Conservation (phyloP, 2,113 vertebrate genomes). For the Anguilla japonica region DNA sequence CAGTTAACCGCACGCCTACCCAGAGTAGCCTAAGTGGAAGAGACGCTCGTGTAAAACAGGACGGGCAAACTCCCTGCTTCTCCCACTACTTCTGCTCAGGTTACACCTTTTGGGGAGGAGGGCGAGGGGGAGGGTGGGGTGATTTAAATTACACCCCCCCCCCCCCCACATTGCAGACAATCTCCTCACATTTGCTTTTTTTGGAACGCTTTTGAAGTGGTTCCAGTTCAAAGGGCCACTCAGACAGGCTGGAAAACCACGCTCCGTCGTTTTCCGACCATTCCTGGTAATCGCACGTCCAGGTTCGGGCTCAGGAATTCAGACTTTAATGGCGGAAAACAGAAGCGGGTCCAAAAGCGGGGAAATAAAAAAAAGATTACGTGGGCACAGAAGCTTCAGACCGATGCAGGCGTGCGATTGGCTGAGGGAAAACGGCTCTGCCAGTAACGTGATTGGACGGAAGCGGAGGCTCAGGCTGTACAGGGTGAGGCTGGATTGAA, state of each 20-base stretch:
- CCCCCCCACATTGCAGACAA: slow-evolving; percentile 55
- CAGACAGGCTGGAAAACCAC: slow-evolving; percentile 56
- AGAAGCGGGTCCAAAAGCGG: slow-evolving; percentile 80
- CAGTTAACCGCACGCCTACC: background rate
- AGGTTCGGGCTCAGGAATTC: slow-evolving; percentile 83
- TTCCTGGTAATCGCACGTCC: slow-evolving; percentile 79
- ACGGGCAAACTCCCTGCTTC: background rate
- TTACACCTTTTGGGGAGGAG: slow-evolving; percentile 34
- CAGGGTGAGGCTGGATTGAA: background rate
- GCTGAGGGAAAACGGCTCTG: slow-evolving; percentile 69
- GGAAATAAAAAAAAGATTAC: slow-evolving; percentile 70
- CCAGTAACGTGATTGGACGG: slow-evolving; percentile 55
- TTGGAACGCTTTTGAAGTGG: slow-evolving; percentile 75
- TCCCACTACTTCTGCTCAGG: slow-evolving; percentile 49
- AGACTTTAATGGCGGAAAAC: slow-evolving; percentile 80
- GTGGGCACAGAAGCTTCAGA: slow-evolving; percentile 50
- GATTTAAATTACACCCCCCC: slow-evolving; percentile 66
- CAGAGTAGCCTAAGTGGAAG: no score
- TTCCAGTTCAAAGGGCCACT: slow-evolving; percentile 76
- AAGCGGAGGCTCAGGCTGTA: background rate
- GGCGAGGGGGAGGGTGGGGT: slow-evolving; percentile 44
- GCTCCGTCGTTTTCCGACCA: slow-evolving; percentile 75
- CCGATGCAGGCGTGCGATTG: slow-evolving; percentile 26
- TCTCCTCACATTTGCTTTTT: slow-evolving; percentile 67
- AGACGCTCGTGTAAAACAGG: background rate